Conservation (phyloP, 2,113 vertebrate genomes). For the Trochalopteron elliotii region DNA sequence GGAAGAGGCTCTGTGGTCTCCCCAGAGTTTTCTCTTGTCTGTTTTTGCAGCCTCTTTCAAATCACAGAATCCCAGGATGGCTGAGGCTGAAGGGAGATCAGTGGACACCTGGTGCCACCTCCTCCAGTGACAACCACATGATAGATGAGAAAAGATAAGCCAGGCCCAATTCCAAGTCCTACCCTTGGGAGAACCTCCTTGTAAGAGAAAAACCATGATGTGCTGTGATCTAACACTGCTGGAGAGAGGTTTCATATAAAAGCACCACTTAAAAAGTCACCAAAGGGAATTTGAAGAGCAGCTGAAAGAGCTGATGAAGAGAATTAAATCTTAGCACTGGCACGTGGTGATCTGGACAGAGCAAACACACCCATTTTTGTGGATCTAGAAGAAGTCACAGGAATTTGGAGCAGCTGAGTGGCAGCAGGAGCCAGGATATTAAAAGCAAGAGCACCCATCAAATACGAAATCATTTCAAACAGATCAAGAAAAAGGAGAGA, state of each 20-base stretch:
- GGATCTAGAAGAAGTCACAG: neutral
- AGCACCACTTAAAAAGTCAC: neutral
- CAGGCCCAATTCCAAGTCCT: neutral
- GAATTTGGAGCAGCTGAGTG: neutral
- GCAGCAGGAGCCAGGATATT: neutral
- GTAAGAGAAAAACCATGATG: neutral
- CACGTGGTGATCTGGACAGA: neutral
- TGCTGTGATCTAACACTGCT: neutral
- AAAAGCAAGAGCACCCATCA: neutral
- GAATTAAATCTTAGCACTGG: neutral
- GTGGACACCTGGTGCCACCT: too few species aligned
- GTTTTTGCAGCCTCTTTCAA: too few species aligned
- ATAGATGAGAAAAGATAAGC: neutral
- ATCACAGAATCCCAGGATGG: too few species aligned
- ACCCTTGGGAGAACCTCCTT: neutral
- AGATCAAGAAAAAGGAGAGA: neutral
- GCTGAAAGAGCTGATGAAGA: neutral
- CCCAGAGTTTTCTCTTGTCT: too few species aligned
- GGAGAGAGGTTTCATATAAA: neutral
- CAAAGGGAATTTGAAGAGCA: neutral
- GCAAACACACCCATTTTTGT: fast-evolving
- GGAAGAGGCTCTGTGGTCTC: too few species aligned
- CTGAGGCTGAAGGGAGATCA: too few species aligned
- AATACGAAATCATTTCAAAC: neutral
- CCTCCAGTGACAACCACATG: neutral